Conservation (phyloP, 2,113 vertebrate species). For the Fregata magnificens region DNA sequence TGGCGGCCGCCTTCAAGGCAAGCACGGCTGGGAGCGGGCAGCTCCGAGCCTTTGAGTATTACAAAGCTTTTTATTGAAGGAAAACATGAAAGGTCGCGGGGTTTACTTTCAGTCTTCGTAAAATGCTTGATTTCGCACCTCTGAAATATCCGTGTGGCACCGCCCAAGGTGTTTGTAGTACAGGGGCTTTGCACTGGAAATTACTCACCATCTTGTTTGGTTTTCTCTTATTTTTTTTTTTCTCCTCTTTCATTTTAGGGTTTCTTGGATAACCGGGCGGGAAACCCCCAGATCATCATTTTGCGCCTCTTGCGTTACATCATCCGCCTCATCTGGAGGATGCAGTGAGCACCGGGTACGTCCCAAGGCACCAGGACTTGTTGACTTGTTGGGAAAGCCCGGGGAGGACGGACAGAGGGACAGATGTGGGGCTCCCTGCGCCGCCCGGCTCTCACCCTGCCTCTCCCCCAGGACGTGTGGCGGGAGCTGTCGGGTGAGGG, state of each 20-base stretch:
- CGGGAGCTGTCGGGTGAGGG: not conserved
- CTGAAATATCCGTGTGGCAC: not conserved
- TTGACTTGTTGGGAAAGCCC: not conserved
- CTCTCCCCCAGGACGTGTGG: not conserved
- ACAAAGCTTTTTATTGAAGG: not conserved
- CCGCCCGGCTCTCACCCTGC: not conserved
- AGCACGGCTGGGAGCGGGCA: not conserved
- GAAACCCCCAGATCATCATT: slow-evolving; percentile 66
- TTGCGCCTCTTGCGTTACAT: slow-evolving; percentile 74
- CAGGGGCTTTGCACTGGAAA: not conserved
- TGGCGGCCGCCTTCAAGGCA: not conserved
- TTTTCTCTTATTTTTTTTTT: not conserved
- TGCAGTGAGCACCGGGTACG: slow-evolving; percentile 27
- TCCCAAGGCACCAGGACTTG: not conserved
- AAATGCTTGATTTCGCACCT: not conserved
- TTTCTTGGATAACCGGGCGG: slow-evolving; percentile 50
- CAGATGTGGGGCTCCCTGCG: not conserved
- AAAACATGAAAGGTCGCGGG: rapidly evolving
- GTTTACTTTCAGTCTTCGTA: not conserved
- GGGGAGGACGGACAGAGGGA: not conserved
- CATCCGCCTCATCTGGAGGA: slow-evolving; percentile 75
- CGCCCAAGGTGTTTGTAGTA: rapidly evolving
- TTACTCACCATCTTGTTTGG: rapidly evolving
- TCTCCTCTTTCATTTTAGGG: slow-evolving; percentile 59
- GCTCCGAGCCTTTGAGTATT: not conserved